Base-by-base conservation (phyloP, 2,888 invertebrate species). In the Chalcis sispes region DNA sequence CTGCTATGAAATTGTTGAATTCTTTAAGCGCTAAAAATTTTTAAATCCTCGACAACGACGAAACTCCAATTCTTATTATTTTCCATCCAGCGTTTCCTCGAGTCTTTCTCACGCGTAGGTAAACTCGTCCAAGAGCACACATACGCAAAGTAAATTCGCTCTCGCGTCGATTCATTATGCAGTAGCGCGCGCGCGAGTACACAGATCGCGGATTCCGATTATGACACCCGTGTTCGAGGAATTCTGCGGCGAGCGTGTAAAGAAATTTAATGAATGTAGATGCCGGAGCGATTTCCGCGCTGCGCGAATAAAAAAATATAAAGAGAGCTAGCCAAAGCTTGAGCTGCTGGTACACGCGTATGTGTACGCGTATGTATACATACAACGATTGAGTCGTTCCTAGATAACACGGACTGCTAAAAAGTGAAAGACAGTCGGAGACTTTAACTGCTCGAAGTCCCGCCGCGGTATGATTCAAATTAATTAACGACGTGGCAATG, bases 201-300 rank as follows among this genome's bases (percentile, higher is more conserved):
- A 25, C n/a, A 54, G 75, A 75, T 77, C 64, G 67, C 72, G 72
- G 64, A 74, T 77, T 75, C 20, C 72, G 67, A 77, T 77, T 75
- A 72, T 72, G 75, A 75, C 74, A 67, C 67, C 15, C 18, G 36
- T n/a, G 56, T 64, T 71, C 61, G 56, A 18, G 48, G 67, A 80
- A 81, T 80, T 77, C 79, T 58, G 64, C 73, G 72, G 25, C 59
- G 18, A 54, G 40, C 36, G 52, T 69, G 66, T 62, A 50, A 54
- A 75, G 67, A 67, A 72, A 67, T 75, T 72, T 66, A 75, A 77
- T 72, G 74, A 75, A 75, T 75, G 67, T 67, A 77, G 71, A 77
- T 77, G 64, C 64, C 52, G 72, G n/a, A 54, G 48, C 62, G 74
- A 77, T 77, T 77, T 72, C 66, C 15, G 56, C 20, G 56, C 27